Evolutionary conservation across 2,888 invertebrate genomes (phyloP), one percentile per base, ranked within the genome.

Genomic region (Apamea epomidion): DNA sequence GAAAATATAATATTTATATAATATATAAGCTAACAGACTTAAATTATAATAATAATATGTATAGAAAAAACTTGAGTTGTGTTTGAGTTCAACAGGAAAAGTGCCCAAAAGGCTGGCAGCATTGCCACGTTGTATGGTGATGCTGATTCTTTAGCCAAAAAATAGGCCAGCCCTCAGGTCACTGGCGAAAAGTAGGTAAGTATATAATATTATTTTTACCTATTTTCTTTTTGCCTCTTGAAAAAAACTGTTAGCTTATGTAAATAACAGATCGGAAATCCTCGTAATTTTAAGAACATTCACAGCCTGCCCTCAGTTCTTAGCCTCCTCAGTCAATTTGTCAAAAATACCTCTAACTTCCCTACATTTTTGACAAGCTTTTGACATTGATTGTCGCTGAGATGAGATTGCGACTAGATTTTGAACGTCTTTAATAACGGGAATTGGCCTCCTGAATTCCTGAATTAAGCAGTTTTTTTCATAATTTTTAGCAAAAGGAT

Each of bases 81-180:
- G n/a, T n/a, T n/a, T n/a, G n/a, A n/a, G n/a, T n/a, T n/a, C 58
- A 62, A 62, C 60, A 62, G n/a, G 60, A 62, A 29, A 62, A 62
- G 62, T 29, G 6, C n/a, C n/a, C n/a, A 60, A n/a, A n/a, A 14
- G 60, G n/a, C 14, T 60, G 60, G n/a, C 60, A 14, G n/a, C 60
- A n/a, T 0, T 60, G n/a, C 60, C 60, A 62, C 29, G 29, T 62
- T 29, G 62, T 16, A 62, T 16, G 60, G 29, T 16, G 14, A 29
- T 29, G 1, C 29, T 62, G 29, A 62, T 16, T 29, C 62, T 54
- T 54, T 25, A 21, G 25, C 10, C 8, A 54, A 54, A 54, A 25
- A 54, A 54, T 25, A 54, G 21, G 7, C 25, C 21, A 54, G 25
- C 3, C 8, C 8, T 54, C 25, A 25, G 54, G 21, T 25, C 54